A percentile compares a stretch with the other conserved stretches of the same genome.
These are phyloP conservation scores for Apoda limacodes DNA, from an alignment of 2,888 invertebrate species.

Conservation along the genomic window DNA sequence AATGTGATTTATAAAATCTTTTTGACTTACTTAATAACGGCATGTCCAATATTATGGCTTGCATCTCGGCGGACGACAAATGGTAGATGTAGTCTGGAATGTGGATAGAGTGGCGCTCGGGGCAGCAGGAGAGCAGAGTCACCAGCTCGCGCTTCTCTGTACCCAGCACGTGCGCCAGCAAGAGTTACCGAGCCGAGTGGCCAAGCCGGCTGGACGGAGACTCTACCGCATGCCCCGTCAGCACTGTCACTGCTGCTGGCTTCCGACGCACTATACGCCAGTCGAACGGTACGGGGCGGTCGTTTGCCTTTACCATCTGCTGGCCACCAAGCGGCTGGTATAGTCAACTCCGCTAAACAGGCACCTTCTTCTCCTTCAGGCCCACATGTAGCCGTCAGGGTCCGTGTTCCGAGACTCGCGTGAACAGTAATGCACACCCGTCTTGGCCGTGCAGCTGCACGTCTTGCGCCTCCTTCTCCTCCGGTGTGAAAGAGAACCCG, in stretches of 20 bases:
- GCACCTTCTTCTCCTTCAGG: conserved; percentile 94
- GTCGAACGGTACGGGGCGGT: conserved; percentile 80
- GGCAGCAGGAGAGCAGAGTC: conserved; percentile 88
- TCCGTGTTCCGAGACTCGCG: conserved; percentile 72
- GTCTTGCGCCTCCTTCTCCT: conserved; percentile 83
- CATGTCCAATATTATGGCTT: conserved; percentile 77
- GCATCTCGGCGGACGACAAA: conserved; percentile 84
- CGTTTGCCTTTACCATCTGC: conserved; percentile 71
- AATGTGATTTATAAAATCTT: too few species aligned
- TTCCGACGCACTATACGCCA: conserved; percentile 91
- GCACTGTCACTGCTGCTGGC: conserved; percentile 77
- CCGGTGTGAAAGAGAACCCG: conserved; percentile 94
- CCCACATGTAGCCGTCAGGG: conserved; percentile 89
- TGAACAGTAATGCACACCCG: conserved; percentile 86
- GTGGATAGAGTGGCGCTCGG: conserved; percentile 88
- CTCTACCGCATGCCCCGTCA: conserved; percentile 79
- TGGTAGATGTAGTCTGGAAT: conserved; percentile 90
- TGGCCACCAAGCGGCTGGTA: conserved; percentile 95
- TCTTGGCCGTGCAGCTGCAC: conserved; percentile 77
- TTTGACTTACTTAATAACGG: conserved; percentile 88
- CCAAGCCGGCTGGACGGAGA: conserved; percentile 74
- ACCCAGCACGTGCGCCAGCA: conserved; percentile 82
- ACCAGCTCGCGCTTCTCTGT: conserved; percentile 87
- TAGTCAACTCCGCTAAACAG: conserved; percentile 87
- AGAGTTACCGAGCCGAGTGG: conserved; percentile 76